Evolutionary conservation across 2,113 vertebrate species (phyloP), one percentile per base, ranked within the genome.

Genomic region (Copsychus sechellarum): DNA sequence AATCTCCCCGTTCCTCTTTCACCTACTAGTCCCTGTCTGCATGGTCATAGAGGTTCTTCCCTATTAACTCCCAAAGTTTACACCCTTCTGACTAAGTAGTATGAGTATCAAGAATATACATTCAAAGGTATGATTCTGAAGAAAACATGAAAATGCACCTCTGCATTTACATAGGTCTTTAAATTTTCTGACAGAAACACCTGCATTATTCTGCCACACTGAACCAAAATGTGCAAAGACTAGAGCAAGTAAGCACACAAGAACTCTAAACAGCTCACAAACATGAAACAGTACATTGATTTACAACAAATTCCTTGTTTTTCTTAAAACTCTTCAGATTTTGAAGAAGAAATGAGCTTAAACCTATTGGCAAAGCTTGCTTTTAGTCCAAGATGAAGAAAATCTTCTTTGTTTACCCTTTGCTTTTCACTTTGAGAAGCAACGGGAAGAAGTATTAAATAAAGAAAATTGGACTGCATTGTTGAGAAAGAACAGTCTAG

Each of bases 251-350:
- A 60, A 47, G 40, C 14, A 83, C 31, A 7, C 21, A 86, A 65
- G 29, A 78, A 40, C 5, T 6, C 42, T 12, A 4, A 73, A 26
- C 7, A 60, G n/a, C 19, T 76, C 43, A 94, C 17, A 80, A 45
- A 90, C 4, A 13, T 2, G 1, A 34, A 84, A 51, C 1, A 7
- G 20, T 42, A 50, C 0, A 3, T 0, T 56, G 6, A 64, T 86
- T 62, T 66, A 71, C 9, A 88, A 53, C 2, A 50, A 40, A 50
- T 12, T n/a, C 18, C 17, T 43, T 74, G 13, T 23, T 88, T 91
- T 74, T 74, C 7, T 47, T n/a, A 66, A 14, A 81, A 53, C 3
- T 60, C 21, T 23, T 29, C 16, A 43, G 4, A 70, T 56, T 90
- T 88, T 14, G 0, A 1, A 86, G 57, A 81, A 81, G 34, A 1